These are phyloP conservation scores for Squalus acanthias DNA, from an alignment of 2,797 vertebrate species.

Conservation along the genomic window DNA sequence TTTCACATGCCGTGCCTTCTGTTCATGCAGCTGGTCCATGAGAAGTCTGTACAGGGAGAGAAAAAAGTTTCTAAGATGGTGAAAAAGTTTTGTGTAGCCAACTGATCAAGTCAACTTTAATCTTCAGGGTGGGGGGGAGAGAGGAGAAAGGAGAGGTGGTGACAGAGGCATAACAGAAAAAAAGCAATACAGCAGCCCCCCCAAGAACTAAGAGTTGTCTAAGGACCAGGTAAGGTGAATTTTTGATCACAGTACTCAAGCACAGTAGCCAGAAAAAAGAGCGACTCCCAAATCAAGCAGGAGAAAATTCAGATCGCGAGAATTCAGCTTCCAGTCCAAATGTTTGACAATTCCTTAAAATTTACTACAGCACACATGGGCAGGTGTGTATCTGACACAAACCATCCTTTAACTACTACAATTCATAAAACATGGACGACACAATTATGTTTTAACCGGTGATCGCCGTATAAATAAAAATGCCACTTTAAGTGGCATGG, in stretches of 20 bases:
- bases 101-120: slow-evolving; percentile 42
- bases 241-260: background rate
- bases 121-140: background rate
- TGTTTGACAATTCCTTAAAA: background rate
- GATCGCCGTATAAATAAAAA: background rate
- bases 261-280: background rate
- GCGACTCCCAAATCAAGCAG: background rate
- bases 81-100: slow-evolving; percentile 32
- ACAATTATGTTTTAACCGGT: background rate
- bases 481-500: background rate
- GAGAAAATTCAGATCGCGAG: background rate
- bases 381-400: background rate
- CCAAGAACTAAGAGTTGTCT: background rate
- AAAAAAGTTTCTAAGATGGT: background rate
- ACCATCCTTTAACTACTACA: background rate
- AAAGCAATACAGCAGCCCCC: slow-evolving; percentile 22
- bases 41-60: slow-evolving; percentile 22
- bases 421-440: background rate
- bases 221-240: background rate
- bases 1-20: slow-evolving; percentile 41
- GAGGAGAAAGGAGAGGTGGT: background rate
- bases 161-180: background rate
- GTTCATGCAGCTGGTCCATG: slow-evolving; percentile 39
- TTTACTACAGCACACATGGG: background rate
- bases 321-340: background rate